Evolutionary conservation across 2,888 invertebrate genomes (phyloP).

Genomic region (Cordylochernes scorpioides): DNA sequence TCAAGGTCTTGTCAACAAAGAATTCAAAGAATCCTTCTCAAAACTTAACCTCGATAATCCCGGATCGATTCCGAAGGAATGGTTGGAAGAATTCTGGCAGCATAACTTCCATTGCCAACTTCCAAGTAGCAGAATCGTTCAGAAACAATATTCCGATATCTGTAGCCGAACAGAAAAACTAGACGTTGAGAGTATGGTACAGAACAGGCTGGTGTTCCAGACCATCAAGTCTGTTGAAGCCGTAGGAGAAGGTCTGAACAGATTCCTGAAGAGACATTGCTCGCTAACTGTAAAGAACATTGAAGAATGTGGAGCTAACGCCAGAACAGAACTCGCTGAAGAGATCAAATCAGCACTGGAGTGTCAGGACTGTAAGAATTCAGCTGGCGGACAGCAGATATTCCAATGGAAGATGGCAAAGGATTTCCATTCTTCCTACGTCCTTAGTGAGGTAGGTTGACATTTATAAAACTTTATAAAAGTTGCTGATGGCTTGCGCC

Average conservation of each 20-base stretch:
- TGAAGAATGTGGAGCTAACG: conserved; percentile 7
- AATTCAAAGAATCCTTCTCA: conserved; percentile 18
- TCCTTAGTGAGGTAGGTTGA: too few relatives aligned
- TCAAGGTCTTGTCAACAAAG: conserved; percentile 16
- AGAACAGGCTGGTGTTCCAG: conserved; percentile 20
- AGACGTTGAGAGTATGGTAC: conserved; percentile 14
- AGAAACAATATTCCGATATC: conserved; percentile 15
- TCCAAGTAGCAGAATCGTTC: conserved; percentile 16
- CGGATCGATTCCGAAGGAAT: conserved; percentile 21
- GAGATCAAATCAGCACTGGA: too few relatives aligned
- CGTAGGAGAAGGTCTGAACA: conserved; percentile 20
- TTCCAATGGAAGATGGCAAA: too few relatives aligned
- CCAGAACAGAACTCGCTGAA: conserved; percentile 4
- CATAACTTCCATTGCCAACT: conserved; percentile 20
- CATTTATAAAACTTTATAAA: too few relatives aligned
- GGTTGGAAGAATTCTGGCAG: conserved; percentile 24
- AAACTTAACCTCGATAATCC: conserved; percentile 18
- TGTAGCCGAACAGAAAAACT: conserved; percentile 18
- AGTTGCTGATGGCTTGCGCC: too few relatives aligned
- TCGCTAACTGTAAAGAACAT: conserved; percentile 12
- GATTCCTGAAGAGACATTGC: conserved; percentile 17
- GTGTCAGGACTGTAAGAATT: too few relatives aligned
- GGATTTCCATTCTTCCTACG: too few relatives aligned
- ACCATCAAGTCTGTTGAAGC: conserved; percentile 20
- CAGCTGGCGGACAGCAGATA: too few relatives aligned